Evolutionary conservation across 2,797 vertebrate genomes (phyloP).

Genomic region (Antennarius maculatus): DNA sequence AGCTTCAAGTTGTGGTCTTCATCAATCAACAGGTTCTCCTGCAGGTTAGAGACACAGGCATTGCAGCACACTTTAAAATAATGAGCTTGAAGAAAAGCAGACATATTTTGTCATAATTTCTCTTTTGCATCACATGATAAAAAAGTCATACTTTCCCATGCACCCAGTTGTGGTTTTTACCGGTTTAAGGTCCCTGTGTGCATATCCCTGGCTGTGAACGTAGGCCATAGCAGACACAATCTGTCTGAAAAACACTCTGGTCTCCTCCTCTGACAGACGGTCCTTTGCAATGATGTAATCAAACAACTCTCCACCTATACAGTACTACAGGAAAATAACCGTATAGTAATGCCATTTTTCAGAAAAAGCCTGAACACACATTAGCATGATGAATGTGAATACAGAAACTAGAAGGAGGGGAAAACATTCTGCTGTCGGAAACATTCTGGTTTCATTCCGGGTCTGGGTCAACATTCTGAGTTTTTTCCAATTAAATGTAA

Average conservation of each 20-base stretch:
- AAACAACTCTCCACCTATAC: conserved; percentile 94
- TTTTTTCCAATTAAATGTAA: no score
- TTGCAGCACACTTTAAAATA: not conserved
- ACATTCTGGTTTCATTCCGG: no score
- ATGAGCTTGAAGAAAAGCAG: not conserved
- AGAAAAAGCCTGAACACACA: not conserved
- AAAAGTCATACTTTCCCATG: not conserved
- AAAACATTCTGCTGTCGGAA: no score
- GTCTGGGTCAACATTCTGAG: no score
- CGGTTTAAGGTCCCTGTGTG: conserved; percentile 95
- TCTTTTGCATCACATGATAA: not conserved
- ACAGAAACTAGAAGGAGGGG: not conserved
- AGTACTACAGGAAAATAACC: conserved; percentile 82
- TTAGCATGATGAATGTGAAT: not conserved
- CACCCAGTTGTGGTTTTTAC: conserved; percentile 73
- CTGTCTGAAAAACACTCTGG: conserved; percentile 91
- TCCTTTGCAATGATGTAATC: conserved; percentile 96
- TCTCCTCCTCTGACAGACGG: conserved; percentile 91
- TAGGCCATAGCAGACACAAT: conserved; percentile 94
- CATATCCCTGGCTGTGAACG: conserved; percentile 92
- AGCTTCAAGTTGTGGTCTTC: conserved; percentile 92
- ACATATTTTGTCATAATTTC: not conserved
- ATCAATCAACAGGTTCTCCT: conserved; percentile 97
- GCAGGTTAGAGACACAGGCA: conserved; percentile 21
- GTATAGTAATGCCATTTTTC: not conserved